Conservation (phyloP, 2,113 vertebrate genomes). For the Nesoenas mayeri region DNA sequence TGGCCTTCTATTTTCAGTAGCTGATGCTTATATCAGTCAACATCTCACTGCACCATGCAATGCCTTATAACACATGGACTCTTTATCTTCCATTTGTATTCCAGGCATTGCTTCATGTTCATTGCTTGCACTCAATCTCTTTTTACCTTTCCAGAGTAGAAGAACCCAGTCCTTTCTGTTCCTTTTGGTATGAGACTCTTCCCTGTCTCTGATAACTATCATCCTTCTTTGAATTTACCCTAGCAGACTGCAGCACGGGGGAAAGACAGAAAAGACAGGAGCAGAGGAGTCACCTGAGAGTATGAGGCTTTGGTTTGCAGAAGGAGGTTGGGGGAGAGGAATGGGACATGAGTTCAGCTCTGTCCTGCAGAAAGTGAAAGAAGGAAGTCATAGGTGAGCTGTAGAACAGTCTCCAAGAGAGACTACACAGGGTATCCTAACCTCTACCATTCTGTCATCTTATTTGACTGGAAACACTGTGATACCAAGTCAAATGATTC, state of each 20-base stretch:
- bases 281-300: background rate
- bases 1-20: background rate
- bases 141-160: background rate
- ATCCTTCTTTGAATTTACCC: background rate
- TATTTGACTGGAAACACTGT: background rate
- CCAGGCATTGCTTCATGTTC: background rate
- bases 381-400: background rate
- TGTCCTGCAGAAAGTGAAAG: background rate
- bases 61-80: background rate
- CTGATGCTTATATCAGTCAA: background rate
- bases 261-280: background rate
- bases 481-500: background rate
- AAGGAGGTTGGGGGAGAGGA: background rate
- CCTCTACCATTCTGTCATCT: background rate
- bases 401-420: background rate
- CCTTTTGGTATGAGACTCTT: background rate
- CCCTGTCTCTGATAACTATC: background rate
- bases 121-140: background rate
- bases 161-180: background rate
- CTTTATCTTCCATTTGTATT: background rate
- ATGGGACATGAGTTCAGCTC: background rate
- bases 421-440: background rate
- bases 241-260: background rate
- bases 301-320: background rate
- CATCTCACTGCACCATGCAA: background rate